Evolutionary conservation across 1,140 invertebrate genomes (phyloP), one percentile per base, ranked within the genome.

Genomic region (Drosophila tani): DNA sequence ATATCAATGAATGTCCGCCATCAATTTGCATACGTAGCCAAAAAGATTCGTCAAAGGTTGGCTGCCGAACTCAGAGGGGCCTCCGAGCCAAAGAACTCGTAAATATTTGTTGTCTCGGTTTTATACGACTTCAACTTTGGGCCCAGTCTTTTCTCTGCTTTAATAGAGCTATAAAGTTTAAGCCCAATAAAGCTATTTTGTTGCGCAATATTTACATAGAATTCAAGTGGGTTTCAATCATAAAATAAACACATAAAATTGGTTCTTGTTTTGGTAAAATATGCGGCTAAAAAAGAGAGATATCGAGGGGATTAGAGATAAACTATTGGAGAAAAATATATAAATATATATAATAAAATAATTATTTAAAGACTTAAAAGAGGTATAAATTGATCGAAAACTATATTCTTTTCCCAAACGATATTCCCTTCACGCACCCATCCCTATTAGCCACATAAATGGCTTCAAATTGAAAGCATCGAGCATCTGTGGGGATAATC

Each of bases 201-300:
- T 76, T 87, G 75, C 66, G 75, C 70, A 86, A 79, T 76, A 86
- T 86, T 86, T 86, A 86, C 82, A 87, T 87, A 86, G 83, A 75
- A 82, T 35, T 69, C 56, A 49, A 56, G 50, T 60, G 74, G 73
- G 32, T 71, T 76, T 76, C 29, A 38, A 62, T 75, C 75, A 53
- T 87, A 79, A 82, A 85, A 79, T 19, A n/a, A 46, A 17, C 69
- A 40, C 15, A 47, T 62, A 59, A 56, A 68, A 80, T 80, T 47
- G 43, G 56, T 51, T 32, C 68, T 55, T 53, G 53, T 68, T 77
- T 53, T 32, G 38, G 2, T 38, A 55, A 75, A 69, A 68, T 50
- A 60, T 56, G 62, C 63, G 17, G 19, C 29, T 21, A 29, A 38
- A 35, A 41, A 24, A 24, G 9, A 29, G 14, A 49, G 5, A 56